Conservation (phyloP, 1,140 invertebrate genomes). For the Orchesella cincta region DNA sequence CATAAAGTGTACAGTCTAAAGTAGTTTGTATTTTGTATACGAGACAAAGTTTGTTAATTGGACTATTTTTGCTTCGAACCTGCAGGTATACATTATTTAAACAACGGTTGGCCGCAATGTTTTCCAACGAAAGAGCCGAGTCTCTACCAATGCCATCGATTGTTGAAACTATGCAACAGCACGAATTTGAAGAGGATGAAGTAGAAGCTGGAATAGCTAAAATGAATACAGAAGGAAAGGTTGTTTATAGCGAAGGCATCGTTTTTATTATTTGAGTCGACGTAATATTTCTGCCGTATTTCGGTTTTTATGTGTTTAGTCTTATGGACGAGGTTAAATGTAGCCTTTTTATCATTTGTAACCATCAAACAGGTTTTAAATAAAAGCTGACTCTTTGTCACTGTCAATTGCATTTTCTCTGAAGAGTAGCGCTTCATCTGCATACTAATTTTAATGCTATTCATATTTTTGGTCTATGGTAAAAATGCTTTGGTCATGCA, state of each 20-base stretch:
- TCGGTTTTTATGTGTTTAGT: too few species aligned
- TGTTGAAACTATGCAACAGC: conserved; percentile 60
- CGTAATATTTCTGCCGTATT: too few species aligned
- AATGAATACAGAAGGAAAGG: conserved; percentile 87
- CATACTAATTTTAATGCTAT: too few species aligned
- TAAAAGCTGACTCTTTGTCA: too few species aligned
- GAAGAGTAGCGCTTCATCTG: too few species aligned
- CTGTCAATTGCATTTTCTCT: too few species aligned
- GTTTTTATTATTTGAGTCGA: conserved; percentile 70
- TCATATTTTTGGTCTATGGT: too few species aligned
- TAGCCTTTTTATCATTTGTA: neutral
- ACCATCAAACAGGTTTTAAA: neutral
- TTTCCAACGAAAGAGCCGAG: conserved; percentile 69
- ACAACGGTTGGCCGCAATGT: conserved; percentile 65
- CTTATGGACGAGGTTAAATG: too few species aligned
- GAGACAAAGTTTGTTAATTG: conserved; percentile 28
- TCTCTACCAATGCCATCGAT: conserved; percentile 66
- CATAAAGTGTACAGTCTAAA: too few species aligned
- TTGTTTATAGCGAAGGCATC: conserved; percentile 86
- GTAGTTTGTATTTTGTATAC: too few species aligned
- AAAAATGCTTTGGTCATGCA: too few species aligned
- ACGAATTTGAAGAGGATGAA: conserved; percentile 70
- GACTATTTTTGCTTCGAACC: conserved; percentile 48
- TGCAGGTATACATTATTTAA: conserved; percentile 67
- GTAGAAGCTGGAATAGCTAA: conserved; percentile 73